These are phyloP conservation scores for Andrena fulva DNA, from an alignment of 2,888 invertebrate genomes.

Conservation along the genomic window DNA sequence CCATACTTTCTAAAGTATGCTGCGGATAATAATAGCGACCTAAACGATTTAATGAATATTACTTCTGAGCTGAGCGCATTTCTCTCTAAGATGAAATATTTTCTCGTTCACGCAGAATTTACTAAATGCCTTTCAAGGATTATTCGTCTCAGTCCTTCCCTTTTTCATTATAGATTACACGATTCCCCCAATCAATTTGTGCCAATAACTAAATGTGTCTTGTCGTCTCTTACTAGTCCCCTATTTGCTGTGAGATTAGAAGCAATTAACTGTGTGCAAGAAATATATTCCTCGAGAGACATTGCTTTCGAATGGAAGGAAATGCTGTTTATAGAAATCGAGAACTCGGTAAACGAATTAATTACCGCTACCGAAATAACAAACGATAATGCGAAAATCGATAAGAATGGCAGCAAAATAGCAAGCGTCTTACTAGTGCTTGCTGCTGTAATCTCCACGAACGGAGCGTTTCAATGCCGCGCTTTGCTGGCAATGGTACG, in stretches of 20 bases:
- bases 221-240: conserved; percentile 21
- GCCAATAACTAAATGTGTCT: conserved; percentile 45
- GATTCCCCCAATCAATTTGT: not conserved
- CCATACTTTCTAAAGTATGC: conserved; percentile 73
- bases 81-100: conserved; percentile 70
- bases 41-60: conserved; percentile 31
- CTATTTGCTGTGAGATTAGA: conserved; percentile 79
- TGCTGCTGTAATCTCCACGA: conserved; percentile 86
- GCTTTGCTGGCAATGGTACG: conserved; percentile 86
- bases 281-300: conserved; percentile 77
- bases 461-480: conserved; percentile 85
- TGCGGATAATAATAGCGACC: conserved; percentile 30
- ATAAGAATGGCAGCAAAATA: conserved; percentile 87
- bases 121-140: conserved; percentile 84
- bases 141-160: conserved; percentile 78
- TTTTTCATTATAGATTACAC: conserved; percentile 19
- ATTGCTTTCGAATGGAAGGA: conserved; percentile 75
- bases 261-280: conserved; percentile 81
- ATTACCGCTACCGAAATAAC: conserved; percentile 84
- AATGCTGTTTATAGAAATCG: conserved; percentile 80
- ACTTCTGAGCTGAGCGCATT: conserved; percentile 21
- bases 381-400: conserved; percentile 79
- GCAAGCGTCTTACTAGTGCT: conserved; percentile 87
- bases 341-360: conserved; percentile 76
- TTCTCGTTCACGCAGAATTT: conserved; percentile 81